Evolutionary conservation across 2,797 vertebrate genomes (phyloP).

Genomic region (Gymnopithys bicolor): DNA sequence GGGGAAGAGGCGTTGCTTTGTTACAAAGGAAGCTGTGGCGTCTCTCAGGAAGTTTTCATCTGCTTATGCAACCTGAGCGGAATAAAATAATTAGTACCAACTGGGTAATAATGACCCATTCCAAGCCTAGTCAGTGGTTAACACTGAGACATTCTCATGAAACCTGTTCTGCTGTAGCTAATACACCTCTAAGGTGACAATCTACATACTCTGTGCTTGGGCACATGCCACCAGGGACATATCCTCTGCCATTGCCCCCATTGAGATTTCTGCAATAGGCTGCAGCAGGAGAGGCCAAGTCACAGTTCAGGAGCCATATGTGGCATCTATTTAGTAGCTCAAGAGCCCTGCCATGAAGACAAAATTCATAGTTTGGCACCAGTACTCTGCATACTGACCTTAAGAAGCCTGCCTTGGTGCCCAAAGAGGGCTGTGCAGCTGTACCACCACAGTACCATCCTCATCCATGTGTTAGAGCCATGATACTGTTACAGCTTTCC

Average conservation of each 20-base stretch:
- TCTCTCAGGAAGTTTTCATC: background rate
- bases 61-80: background rate
- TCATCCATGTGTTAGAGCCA: background rate
- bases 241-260: background rate
- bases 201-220: background rate
- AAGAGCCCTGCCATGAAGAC: background rate
- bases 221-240: background rate
- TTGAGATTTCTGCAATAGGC: background rate
- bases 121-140: background rate
- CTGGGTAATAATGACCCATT: background rate
- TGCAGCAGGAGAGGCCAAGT: background rate
- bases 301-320: background rate
- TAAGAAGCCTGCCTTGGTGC: background rate
- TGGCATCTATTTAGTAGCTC: background rate
- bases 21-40: background rate
- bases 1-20: background rate
- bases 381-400: background rate
- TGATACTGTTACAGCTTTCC: background rate
- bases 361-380: background rate
- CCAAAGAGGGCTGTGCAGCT: background rate
- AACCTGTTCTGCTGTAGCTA: background rate
- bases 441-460: background rate
- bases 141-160: background rate
- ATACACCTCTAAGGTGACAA: background rate
- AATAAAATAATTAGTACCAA: background rate